phyloP scores from a whole-genome alignment of 2,888 invertebrate genomes.

The Frankliniella intonsa region DNA sequence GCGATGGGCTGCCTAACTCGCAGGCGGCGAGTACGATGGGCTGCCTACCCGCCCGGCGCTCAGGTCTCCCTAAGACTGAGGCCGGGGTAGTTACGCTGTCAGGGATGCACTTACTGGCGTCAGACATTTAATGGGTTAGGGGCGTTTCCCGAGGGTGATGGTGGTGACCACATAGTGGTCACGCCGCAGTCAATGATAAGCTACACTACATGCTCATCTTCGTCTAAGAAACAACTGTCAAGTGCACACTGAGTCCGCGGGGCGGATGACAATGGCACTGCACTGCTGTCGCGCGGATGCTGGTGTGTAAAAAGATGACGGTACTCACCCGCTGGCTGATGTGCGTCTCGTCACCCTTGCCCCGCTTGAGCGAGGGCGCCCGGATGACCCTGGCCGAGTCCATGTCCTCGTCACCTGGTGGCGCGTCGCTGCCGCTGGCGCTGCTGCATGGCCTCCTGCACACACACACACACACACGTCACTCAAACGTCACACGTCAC shows the following conservation, averaged over 20 bases:
- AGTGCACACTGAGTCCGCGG: no score
- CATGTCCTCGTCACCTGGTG: background rate
- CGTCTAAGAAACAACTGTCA: no score
- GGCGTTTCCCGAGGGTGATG: no score
- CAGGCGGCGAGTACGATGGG: background rate
- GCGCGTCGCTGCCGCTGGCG: background rate
- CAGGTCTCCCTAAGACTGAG: background rate
- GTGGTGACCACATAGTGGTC: no score
- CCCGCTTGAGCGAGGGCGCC: conserved; percentile 20
- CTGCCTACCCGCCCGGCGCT: background rate
- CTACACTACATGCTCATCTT: no score
- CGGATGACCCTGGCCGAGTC: conserved; percentile 18
- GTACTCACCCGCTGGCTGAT: conserved; percentile 21
- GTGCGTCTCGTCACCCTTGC: conserved; percentile 19
- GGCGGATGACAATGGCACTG: no score
- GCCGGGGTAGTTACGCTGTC: no score
- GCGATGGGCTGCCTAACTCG: background rate
- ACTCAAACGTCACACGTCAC: no score
- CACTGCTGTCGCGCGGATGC: background rate
- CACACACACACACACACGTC: background rate
- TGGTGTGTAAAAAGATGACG: no score
- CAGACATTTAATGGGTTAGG: no score
- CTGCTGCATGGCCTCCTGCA: background rate
- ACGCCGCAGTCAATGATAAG: no score
- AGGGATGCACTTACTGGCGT: no score